Evolutionary conservation across 2,113 vertebrate genomes (phyloP), one percentile per base, ranked within the genome.

Genomic region (Globicephala melas): DNA sequence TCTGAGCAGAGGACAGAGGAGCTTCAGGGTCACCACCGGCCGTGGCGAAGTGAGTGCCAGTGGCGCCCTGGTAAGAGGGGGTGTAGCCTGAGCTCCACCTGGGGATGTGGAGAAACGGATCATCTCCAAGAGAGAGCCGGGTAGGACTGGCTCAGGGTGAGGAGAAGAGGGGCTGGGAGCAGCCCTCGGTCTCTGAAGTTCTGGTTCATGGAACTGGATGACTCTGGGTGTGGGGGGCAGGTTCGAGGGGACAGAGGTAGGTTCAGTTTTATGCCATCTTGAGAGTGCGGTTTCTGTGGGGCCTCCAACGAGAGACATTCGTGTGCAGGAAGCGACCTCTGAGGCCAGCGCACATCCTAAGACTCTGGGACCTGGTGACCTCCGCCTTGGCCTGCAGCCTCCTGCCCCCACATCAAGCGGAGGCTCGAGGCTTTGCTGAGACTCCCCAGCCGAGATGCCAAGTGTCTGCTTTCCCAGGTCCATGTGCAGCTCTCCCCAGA

Each of bases 371-470:
- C n/a, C n/a, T 6, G 0, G 15, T 8, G 44, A 26, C 33, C 21
- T 12, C n/a, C 17, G 1, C 15, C 31, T 9, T n/a, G 25, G 13
- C 44, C 8, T 2, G 6, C 2, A 2, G 20, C 77, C 44, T 38
- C 2, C 11, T 50, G 11, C 14, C 28, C 4, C 18, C 31, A 0
- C 18, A 13, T 33, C 68, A 20, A 65, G 2, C 50, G 3, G 11
- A 44, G 36, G 36, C 18, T 23, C 21, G 4, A 12, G 38, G 36
- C n/a, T 47, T 25, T 41, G 38, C 25, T 11, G 28, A 55, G 60
- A 38, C 44, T 3, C 62, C 23, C 25, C 14, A 55, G 50, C 38
- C 13, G 6, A 2, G 70, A 26, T 11, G 13, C 62, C 14, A 1
- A 12, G 33, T 1, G 7, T 25, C 44, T 5, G 6, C 60, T 31